Percentiles rank a stretch among this genome's conserved stretches.
Conservation (phyloP, 2,888 invertebrate species). For the Apocheima hispidaria region DNA sequence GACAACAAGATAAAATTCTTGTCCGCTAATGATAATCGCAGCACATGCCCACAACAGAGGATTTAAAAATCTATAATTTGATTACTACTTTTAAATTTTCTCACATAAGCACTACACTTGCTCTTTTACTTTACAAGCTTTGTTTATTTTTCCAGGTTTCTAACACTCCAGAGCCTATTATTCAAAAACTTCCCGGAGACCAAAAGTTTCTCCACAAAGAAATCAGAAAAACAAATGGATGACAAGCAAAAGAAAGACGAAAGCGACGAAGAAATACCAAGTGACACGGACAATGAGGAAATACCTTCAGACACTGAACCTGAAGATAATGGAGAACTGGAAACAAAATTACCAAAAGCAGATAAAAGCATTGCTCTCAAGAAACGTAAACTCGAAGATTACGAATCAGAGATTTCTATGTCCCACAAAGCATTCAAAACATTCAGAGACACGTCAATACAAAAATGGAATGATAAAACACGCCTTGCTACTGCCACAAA, state of each 20-base stretch:
- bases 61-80: too few species aligned
- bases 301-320: constrained; percentile 87
- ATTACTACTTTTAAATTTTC: too few species aligned
- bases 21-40: too few species aligned
- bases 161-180: constrained; percentile 77
- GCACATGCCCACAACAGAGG: too few species aligned
- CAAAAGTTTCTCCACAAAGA: constrained; percentile 76
- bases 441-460: constrained; percentile 92
- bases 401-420: constrained; percentile 83
- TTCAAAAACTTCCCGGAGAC: constrained; percentile 90
- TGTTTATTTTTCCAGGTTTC: constrained; percentile 66
- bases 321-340: constrained; percentile 64
- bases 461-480: constrained; percentile 98
- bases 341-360: constrained; percentile 49
- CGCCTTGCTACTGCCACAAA: constrained; percentile 89
- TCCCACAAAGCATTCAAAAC: constrained; percentile 87
- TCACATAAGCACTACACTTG: too few species aligned
- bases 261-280: constrained; percentile 76
- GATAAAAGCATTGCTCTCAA: constrained; percentile 43
- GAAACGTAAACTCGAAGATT: constrained; percentile 86
- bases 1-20: too few species aligned
- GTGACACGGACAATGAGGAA: constrained; percentile 88
- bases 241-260: constrained; percentile 57
- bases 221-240: constrained; percentile 49
- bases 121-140: too few species aligned